Percentiles rank a stretch among this genome's conserved stretches.
Conservation (phyloP, 2,113 vertebrate genomes). For the Corythaixoides concolor region DNA sequence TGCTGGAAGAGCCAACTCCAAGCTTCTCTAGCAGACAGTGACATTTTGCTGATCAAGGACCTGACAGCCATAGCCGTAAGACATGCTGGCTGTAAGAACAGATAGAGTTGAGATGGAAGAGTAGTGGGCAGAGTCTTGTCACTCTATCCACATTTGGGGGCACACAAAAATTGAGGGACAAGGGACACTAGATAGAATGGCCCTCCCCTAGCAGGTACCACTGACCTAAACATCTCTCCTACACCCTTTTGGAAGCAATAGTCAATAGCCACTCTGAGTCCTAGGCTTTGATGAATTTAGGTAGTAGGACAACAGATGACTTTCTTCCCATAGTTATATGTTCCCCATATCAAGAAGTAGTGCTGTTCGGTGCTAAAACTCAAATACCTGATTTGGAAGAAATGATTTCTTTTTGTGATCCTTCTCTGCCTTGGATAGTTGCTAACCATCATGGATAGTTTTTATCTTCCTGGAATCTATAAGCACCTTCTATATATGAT, state of each 20-base stretch:
- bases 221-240: neutral
- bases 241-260: neutral
- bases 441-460: neutral
- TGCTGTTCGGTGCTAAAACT: neutral
- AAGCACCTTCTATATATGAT: neutral
- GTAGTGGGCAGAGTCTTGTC: accelerated
- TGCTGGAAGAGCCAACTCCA: neutral
- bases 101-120: neutral
- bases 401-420: neutral
- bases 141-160: neutral
- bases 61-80: neutral
- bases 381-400: neutral
- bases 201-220: neutral
- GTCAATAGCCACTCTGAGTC: neutral
- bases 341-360: neutral
- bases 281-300: neutral
- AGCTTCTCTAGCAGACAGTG: neutral
- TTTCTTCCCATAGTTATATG: neutral
- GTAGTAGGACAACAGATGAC: neutral
- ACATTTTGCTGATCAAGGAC: neutral
- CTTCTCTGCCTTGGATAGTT: neutral
- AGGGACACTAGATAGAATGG: neutral
- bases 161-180: neutral
- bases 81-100: neutral
- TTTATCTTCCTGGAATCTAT: neutral